Evolutionary conservation across 37 sponge, comb jelly and placozoan genomes (phyloP).

Genomic region (Spongilla lacustris): DNA sequence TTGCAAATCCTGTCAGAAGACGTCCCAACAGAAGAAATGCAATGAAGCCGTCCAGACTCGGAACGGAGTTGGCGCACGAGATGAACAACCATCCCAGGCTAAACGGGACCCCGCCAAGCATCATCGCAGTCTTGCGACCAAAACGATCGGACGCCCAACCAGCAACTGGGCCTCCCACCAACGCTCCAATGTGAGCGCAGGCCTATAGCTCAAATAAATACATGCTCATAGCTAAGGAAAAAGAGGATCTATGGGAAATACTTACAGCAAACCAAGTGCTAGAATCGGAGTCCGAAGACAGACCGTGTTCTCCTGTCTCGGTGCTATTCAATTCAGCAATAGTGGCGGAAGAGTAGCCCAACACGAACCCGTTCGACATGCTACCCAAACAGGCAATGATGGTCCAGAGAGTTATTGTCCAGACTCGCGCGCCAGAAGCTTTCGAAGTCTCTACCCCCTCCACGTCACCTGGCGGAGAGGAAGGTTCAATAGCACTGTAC

Average conservation of each 20-base stretch:
- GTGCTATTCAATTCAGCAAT: constrained; percentile 24
- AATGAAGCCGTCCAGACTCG: constrained; percentile 12
- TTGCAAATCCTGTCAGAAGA: constrained; percentile 62
- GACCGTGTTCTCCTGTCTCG: background rate
- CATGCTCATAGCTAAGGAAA: no score
- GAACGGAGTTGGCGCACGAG: background rate
- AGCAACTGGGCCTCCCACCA: constrained; percentile 58
- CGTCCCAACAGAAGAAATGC: constrained; percentile 48
- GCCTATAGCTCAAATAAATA: constrained; percentile 19
- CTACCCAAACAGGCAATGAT: constrained; percentile 48
- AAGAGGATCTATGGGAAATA: background rate
- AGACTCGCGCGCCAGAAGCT: constrained; percentile 7
- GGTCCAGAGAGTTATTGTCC: constrained; percentile 28
- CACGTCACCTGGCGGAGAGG: background rate
- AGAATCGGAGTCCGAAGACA: background rate
- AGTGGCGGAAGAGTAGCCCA: constrained; percentile 52
- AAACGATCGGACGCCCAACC: constrained; percentile 47
- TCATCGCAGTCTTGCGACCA: constrained; percentile 58
- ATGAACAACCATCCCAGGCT: constrained; percentile 62
- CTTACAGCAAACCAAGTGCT: constrained; percentile 26
- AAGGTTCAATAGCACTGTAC: background rate
- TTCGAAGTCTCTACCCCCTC: background rate
- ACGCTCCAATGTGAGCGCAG: constrained; percentile 49
- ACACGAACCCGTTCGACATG: constrained; percentile 29
- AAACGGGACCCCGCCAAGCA: constrained; percentile 34